Percentiles rank a stretch among this genome's conserved stretches.
phyloP scores from a whole-genome alignment of 1,140 invertebrate genomes.

The Arion vulgaris region DNA sequence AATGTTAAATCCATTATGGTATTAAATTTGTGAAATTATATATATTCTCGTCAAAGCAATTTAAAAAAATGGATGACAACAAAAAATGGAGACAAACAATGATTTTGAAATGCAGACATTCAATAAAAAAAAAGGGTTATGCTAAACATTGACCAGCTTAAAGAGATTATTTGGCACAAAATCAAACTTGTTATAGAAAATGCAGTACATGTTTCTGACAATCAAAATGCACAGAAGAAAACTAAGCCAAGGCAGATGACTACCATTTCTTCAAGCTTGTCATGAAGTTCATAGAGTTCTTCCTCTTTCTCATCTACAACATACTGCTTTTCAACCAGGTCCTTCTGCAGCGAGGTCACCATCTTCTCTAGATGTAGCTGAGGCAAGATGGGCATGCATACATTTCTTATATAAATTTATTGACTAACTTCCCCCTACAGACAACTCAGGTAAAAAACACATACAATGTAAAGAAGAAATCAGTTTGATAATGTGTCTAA shows the following conservation, averaged over 20 bases:
- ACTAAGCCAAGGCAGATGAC: background rate
- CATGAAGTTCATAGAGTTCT: slow-evolving; percentile 64
- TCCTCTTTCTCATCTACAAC: slow-evolving; percentile 68
- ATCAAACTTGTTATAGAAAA: background rate
- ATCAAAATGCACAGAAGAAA: slow-evolving; percentile 6
- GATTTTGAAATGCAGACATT: too few relatives aligned
- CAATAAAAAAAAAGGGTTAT: background rate
- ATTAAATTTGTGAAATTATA: too few relatives aligned
- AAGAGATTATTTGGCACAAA: background rate
- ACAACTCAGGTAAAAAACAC: too few relatives aligned
- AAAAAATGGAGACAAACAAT: too few relatives aligned
- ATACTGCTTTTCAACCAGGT: slow-evolving; percentile 62
- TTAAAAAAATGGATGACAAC: too few relatives aligned
- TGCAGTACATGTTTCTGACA: background rate
- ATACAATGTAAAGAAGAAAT: too few relatives aligned
- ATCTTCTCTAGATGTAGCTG: slow-evolving; percentile 55
- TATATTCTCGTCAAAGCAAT: too few relatives aligned
- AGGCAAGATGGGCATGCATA: slow-evolving; percentile 15
- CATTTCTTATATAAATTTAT: background rate
- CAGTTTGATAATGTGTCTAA: too few relatives aligned
- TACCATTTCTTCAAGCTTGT: slow-evolving; percentile 62
- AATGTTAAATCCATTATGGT: too few relatives aligned
- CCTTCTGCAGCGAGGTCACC: slow-evolving; percentile 54
- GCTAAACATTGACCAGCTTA: background rate
- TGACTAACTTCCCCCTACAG: background rate